These are phyloP conservation scores for Boloria euphrosyne DNA, from an alignment of 2,888 invertebrate species.

Conservation along the genomic window DNA sequence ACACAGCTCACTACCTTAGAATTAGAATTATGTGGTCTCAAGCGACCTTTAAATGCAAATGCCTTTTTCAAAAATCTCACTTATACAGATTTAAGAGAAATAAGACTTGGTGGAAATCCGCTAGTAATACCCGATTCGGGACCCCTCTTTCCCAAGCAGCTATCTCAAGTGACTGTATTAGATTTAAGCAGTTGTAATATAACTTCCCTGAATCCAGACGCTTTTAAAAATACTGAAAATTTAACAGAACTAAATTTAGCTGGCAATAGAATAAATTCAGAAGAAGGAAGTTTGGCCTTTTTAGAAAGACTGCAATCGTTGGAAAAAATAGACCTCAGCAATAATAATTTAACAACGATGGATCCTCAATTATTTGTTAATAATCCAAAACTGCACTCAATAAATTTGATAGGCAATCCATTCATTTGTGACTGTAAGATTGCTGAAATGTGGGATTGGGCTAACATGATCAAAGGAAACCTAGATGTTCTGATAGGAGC, in stretches of 20 bases:
- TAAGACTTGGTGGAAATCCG: conserved; percentile 87
- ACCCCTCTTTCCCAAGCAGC: conserved; percentile 84
- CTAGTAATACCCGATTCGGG: conserved; percentile 82
- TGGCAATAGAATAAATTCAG: conserved; percentile 80
- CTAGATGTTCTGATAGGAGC: conserved; percentile 85
- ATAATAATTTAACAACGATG: conserved; percentile 84
- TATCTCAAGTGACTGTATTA: conserved; percentile 84
- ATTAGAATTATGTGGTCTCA: conserved; percentile 86
- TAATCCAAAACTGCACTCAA: conserved; percentile 82
- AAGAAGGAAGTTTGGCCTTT: conserved; percentile 78
- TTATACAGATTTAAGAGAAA: conserved; percentile 84
- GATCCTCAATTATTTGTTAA: conserved; percentile 79
- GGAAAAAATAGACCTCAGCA: conserved; percentile 84
- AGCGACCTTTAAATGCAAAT: conserved; percentile 84
- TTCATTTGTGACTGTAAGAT: conserved; percentile 87
- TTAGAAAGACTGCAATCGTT: conserved; percentile 80
- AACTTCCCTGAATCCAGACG: conserved; percentile 80
- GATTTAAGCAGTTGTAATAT: conserved; percentile 86
- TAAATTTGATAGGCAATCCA: conserved; percentile 86
- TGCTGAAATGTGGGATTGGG: conserved; percentile 89
- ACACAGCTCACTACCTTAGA: conserved; percentile 86
- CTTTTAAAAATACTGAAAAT: conserved; percentile 84
- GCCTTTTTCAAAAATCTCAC: conserved; percentile 85
- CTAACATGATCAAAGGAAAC: conserved; percentile 84
- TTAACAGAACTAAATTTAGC: conserved; percentile 84